These are phyloP conservation scores for Gymnoscelis rufifasciata DNA, from an alignment of 2,888 invertebrate species.

Conservation along the genomic window DNA sequence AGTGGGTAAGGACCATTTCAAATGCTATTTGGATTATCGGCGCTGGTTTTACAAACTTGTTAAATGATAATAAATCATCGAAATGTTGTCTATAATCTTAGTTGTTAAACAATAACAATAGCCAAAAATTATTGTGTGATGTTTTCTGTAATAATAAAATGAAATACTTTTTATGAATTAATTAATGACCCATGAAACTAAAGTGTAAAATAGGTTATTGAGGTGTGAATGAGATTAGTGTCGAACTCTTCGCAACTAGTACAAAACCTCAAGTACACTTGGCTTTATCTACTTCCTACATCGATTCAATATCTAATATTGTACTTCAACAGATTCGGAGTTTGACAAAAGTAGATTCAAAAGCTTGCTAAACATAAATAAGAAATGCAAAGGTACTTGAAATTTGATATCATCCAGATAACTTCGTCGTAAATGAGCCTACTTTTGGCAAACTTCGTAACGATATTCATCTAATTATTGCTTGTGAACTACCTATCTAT, in stretches of 20 bases:
- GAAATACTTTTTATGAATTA: too few species aligned
- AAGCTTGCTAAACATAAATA: constrained; percentile 31
- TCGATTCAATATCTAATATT: constrained; percentile 37
- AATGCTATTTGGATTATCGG: too few species aligned
- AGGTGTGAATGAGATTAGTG: neutral
- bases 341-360: constrained; percentile 61
- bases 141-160: too few species aligned
- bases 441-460: constrained; percentile 61
- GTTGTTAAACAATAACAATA: too few species aligned
- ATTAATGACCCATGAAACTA: too few species aligned
- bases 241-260: constrained; percentile 1
- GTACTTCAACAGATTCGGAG: constrained; percentile 42
- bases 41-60: too few species aligned
- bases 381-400: neutral
- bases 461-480: constrained; percentile 65
- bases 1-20: too few species aligned
- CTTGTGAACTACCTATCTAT: constrained; percentile 67
- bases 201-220: neutral
- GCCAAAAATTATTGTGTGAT: too few species aligned
- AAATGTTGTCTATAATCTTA: too few species aligned
- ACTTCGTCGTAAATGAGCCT: constrained; percentile 34
- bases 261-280: constrained; percentile 51
- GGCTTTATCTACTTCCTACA: constrained; percentile 45
- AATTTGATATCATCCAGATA: constrained; percentile 13
- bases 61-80: too few species aligned